Evolutionary conservation across 2,797 vertebrate genomes (phyloP).

Genomic region (Manis javanica): DNA sequence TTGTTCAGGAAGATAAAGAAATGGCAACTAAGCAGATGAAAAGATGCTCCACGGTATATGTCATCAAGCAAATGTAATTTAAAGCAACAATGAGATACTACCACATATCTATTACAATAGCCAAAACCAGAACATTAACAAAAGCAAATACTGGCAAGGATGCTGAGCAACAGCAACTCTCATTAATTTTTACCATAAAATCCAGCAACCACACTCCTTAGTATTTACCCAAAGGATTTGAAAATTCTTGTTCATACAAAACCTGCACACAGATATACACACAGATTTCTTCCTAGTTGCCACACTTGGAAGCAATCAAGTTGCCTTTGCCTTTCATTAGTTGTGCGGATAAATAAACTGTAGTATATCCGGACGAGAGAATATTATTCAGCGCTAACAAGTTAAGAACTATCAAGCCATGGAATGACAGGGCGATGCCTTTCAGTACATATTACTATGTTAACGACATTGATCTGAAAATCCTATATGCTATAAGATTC

Average conservation of each 20-base stretch:
- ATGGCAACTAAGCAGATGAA: background rate
- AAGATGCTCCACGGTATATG: background rate
- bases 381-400: background rate
- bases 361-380: background rate
- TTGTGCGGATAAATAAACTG: background rate
- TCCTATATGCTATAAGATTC: background rate
- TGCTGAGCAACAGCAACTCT: too few relatives aligned
- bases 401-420: background rate
- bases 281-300: background rate
- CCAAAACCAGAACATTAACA: background rate
- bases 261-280: too few relatives aligned
- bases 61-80: background rate
- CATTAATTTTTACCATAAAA: background rate
- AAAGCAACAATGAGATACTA: background rate
- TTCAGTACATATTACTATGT: background rate
- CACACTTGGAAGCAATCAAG: background rate
- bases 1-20: background rate
- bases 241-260: background rate
- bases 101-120: background rate
- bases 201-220: background rate
- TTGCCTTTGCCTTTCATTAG: background rate
- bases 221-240: background rate
- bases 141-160: background rate
- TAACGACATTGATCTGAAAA: background rate
- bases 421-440: background rate